Evolutionary conservation across 1,140 invertebrate species (phyloP), one percentile per base, ranked within the genome.

Genomic region (Conus betulinus): DNA sequence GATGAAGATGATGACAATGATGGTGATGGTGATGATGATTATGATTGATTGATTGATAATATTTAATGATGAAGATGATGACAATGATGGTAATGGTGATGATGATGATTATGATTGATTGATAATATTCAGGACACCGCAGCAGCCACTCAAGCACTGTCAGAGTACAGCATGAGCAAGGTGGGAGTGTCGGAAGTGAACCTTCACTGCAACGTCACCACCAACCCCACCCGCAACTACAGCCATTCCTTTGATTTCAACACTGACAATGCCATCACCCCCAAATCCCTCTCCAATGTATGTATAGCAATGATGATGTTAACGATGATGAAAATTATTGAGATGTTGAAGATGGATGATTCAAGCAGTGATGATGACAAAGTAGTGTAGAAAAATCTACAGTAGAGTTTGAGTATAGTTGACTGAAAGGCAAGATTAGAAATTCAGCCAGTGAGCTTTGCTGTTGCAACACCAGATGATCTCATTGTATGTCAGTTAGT

Each of bases 131-230:
- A 90, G 90, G 90, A 90, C 87, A 89, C 85, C 20, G 82, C 88
- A 10, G 88, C 79, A 11, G 90, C 90, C 11, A 90, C 89, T n/a
- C 90, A 90, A 39, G 90, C 90, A 4, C 57, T 90, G 55, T 55
- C 88, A 0, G 39, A 63, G 13, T 90, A 89, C 87, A 89, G 83
- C 76, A n/a, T 87, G 23, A 23, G 51, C 17, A 89, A 90, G 27
- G 82, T 82, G 17, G 85, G 53, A 23, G 23, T 57, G 27, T 51
- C 85, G 7, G 55, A 85, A 20, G 83, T 89, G 15, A 78, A 90
- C 78, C 86, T 90, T 3, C 63, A 52, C 39, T 88, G 88, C n/a
- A 87, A 90, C 71, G 86, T 90, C 17, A 89, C 87, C 55, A 88
- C 86, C 20, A 63, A 76, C 17, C 78, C 51, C 76, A n/a, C 57